A percentile compares a stretch with the other conserved stretches of the same genome.
Evolutionary conservation across 2,888 invertebrate genomes (phyloP).

Genomic region (Habrosyne pyritoides): DNA sequence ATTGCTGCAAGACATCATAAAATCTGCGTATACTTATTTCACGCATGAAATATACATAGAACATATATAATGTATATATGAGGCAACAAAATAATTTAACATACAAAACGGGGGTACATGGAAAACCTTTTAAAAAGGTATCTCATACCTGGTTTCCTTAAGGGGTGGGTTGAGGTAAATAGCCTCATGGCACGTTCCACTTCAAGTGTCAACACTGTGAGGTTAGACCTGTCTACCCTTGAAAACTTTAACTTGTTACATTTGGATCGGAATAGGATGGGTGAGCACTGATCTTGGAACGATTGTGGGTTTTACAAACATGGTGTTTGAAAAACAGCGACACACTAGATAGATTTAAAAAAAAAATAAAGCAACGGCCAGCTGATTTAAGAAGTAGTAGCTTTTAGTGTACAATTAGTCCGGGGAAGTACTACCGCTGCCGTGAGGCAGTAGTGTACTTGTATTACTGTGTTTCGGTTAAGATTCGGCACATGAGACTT

Average conservation of each 20-base stretch:
- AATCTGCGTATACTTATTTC: not conserved
- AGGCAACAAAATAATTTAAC: not conserved
- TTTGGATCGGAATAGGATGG: no score
- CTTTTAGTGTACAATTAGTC: no score
- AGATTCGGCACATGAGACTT: no score
- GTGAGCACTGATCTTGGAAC: no score
- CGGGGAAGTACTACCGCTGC: no score
- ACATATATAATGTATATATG: not conserved
- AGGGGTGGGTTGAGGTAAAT: not conserved
- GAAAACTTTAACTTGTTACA: not conserved
- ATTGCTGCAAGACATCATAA: not conserved
- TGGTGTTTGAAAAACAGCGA: no score
- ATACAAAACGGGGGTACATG: slow-evolving; percentile 20
- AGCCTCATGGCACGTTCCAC: not conserved
- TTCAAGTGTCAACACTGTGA: not conserved
- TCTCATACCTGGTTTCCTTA: slow-evolving; percentile 18
- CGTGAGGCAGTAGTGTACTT: no score
- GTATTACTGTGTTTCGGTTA: no score
- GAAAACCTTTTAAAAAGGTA: slow-evolving; percentile 34
- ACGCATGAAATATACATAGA: not conserved
- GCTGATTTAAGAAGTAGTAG: no score
- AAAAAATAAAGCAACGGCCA: no score
- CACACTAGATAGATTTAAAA: no score
- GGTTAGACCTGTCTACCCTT: not conserved
- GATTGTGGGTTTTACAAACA: no score